Conservation (phyloP, 1,140 invertebrate genomes). For the Drosophila insularis region DNA sequence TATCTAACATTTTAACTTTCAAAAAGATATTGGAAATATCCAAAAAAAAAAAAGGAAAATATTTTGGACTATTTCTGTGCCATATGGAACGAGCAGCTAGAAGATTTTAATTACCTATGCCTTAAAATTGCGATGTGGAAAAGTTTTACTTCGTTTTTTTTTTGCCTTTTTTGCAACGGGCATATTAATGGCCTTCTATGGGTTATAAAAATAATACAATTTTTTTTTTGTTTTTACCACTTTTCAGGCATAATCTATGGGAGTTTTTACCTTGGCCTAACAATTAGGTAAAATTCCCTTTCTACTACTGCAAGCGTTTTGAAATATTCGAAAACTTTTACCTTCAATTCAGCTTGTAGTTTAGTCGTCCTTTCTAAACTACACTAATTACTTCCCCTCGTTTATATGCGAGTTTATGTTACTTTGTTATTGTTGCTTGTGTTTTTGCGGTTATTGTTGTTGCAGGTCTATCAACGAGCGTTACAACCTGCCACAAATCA, state of each 20-base stretch:
- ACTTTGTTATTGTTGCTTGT: slow-evolving; percentile 18
- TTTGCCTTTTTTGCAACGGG: too few relatives aligned
- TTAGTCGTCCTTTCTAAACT: slow-evolving; percentile 61
- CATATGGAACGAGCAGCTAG: too few relatives aligned
- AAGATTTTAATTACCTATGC: too few relatives aligned
- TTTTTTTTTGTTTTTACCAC: background rate
- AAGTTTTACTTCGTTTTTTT: too few relatives aligned
- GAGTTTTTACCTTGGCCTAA: slow-evolving; percentile 44
- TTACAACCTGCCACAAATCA: slow-evolving; percentile 75
- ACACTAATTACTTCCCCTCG: slow-evolving; percentile 76
- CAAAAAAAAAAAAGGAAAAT: too few relatives aligned
- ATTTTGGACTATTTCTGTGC: too few relatives aligned
- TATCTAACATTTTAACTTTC: too few relatives aligned
- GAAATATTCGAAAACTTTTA: slow-evolving; percentile 47
- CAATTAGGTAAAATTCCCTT: slow-evolving; percentile 21
- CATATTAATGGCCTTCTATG: too few relatives aligned
- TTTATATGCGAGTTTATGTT: slow-evolving; percentile 13
- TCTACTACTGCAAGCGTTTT: slow-evolving; percentile 3
- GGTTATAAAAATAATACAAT: too few relatives aligned
- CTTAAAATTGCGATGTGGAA: background rate
- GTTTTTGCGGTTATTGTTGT: slow-evolving; percentile 3
- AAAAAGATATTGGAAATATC: too few relatives aligned
- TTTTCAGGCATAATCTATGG: background rate
- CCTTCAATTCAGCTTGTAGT: slow-evolving; percentile 54
- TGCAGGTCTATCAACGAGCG: slow-evolving; percentile 58